Conservation (phyloP, 2,888 invertebrate species). For the Harpalus rubripes region DNA sequence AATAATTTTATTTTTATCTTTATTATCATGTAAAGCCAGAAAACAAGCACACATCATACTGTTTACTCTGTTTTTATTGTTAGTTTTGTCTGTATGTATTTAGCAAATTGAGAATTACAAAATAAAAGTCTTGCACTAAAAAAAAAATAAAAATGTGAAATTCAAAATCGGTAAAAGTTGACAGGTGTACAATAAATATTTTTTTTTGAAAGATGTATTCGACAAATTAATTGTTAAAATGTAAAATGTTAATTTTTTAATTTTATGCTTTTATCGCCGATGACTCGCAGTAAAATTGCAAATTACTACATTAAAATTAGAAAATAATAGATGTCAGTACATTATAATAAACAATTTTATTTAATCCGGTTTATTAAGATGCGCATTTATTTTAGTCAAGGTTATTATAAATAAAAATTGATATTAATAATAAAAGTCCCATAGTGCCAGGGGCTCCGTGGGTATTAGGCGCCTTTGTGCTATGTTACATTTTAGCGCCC, state of each 20-base stretch:
- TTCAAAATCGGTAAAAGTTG: background rate
- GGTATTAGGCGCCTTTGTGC: too few relatives aligned
- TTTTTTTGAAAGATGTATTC: background rate
- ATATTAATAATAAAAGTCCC: too few relatives aligned
- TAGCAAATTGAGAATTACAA: background rate
- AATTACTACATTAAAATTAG: background rate
- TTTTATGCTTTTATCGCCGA: background rate
- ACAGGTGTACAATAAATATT: background rate
- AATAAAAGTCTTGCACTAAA: background rate
- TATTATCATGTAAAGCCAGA: slow-evolving; percentile 36
- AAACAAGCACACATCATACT: slow-evolving; percentile 16
- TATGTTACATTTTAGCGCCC: too few relatives aligned
- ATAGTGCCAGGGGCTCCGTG: too few relatives aligned
- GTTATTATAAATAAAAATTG: background rate
- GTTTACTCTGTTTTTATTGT: slow-evolving; percentile 7
- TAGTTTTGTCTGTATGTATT: slow-evolving; percentile 22
- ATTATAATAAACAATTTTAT: background rate
- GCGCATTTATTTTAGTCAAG: background rate
- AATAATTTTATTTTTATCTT: slow-evolving; percentile 26
- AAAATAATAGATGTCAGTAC: background rate
- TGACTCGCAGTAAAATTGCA: background rate
- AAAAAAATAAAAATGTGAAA: background rate
- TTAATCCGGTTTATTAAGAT: background rate
- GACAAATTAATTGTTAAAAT: background rate
- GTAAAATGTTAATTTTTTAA: background rate